Evolutionary conservation across 2,797 vertebrate genomes (phyloP), one percentile per base, ranked within the genome.

Genomic region (Paguma larvata): DNA sequence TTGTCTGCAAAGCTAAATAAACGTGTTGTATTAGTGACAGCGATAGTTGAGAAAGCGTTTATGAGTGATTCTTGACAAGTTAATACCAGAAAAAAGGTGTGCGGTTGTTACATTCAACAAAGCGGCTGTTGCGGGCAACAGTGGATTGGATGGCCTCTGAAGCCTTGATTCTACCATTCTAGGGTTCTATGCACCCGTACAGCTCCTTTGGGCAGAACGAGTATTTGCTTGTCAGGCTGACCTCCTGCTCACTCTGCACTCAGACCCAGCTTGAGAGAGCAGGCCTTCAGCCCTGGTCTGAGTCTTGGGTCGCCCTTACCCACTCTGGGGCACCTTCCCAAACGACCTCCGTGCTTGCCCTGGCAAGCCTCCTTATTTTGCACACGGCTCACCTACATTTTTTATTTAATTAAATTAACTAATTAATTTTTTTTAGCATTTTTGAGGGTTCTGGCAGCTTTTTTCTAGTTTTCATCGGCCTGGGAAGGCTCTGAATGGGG

Each of bases 71-170:
- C 34, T 72, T 84, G 63, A 44, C 38, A 87, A 44, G 48, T 94
- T 88, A 78, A 27, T 19, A 86, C 19, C 25, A 34, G 44, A 34
- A 83, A 62, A 92, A 93, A 63, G 25, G 23, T 90, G 10, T 46
- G 44, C 48, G n/a, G 72, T 25, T 95, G 90, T 85, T 87, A 86
- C 44, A 96, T 62, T 59, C 68, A 80, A 87, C 46, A 92, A 80
- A 92, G 18, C 4, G 5, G 3, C 41, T 53, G n/a, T 73, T 62
- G 89, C 62, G 15, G 83, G n/a, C 94, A 95, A 89, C 41, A 94
- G 0, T 46, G 53, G 70, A 75, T 8, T 16, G 56, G 82, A 53
- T 70, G 75, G 19, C 94, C 70, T 18, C 30, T 0, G 2, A 79
- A 46, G 83, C 48, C 46, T 63, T 65, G 27, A 68, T 70, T 68